Conservation (phyloP, 2,888 invertebrate genomes). For the Drosophila hamatofila region DNA sequence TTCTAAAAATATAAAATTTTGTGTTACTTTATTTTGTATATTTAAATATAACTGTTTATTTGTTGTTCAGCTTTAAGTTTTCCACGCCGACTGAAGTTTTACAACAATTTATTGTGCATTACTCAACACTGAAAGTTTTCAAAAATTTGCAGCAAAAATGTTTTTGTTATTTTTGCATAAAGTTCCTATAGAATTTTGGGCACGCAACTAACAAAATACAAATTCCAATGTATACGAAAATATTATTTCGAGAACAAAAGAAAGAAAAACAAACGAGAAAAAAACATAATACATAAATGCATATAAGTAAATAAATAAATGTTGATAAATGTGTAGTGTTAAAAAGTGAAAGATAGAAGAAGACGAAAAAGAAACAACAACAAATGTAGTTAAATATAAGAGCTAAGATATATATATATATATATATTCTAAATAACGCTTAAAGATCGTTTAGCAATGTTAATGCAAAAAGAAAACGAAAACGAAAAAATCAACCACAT, state of each 20-base stretch:
- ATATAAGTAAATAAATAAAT: slow-evolving; percentile 65
- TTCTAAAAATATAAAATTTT: slow-evolving; percentile 72
- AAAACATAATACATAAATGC: slow-evolving; percentile 44
- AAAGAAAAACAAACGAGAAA: slow-evolving; percentile 7
- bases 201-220: slow-evolving; percentile 29
- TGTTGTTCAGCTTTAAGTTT: slow-evolving; percentile 20
- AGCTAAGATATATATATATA: slow-evolving; percentile 36
- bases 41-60: slow-evolving; percentile 15
- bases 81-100: slow-evolving; percentile 30
- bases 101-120: slow-evolving; percentile 6
- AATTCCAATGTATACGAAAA: slow-evolving; percentile 67
- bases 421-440: slow-evolving; percentile 57
- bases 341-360: slow-evolving; percentile 46
- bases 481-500: slow-evolving; percentile 18
- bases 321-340: slow-evolving; percentile 81
- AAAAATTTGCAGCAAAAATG: slow-evolving; percentile 25
- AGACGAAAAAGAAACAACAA: slow-evolving; percentile 21
- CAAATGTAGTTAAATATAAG: slow-evolving; percentile 51
- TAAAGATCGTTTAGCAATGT: slow-evolving; percentile 46
- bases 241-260: slow-evolving; percentile 37
- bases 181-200: slow-evolving; percentile 64
- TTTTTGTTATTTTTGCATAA: slow-evolving; percentile 40
- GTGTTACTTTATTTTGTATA: slow-evolving; percentile 44
- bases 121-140: slow-evolving; percentile 29
- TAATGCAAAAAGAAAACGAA: not conserved